These are phyloP conservation scores for Diploscapter pachys DNA, from an alignment of 1,140 invertebrate species.

Conservation along the genomic window DNA sequence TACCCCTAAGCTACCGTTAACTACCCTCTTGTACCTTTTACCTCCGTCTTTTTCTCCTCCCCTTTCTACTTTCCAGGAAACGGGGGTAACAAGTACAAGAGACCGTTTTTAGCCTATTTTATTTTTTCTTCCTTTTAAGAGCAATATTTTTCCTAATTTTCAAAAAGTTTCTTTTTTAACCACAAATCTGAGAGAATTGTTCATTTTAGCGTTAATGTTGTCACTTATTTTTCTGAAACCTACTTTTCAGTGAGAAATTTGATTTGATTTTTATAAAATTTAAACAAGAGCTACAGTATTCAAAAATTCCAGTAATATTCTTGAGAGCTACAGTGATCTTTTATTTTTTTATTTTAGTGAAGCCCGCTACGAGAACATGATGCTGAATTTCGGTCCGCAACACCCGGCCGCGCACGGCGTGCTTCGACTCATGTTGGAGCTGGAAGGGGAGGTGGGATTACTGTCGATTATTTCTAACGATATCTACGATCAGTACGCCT, in stretches of 20 bases:
- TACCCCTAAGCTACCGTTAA: neutral
- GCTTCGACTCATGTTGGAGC: constrained; percentile 83
- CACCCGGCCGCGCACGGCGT: constrained; percentile 98
- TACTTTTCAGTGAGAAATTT: constrained; percentile 18
- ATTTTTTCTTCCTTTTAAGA: no score
- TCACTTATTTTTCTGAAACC: constrained; percentile 34
- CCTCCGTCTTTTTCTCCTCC: no score
- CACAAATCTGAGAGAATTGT: neutral
- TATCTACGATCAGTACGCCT: neutral
- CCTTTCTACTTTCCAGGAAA: no score
- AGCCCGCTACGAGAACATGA: constrained; percentile 63
- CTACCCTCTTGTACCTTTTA: no score
- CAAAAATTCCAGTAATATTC: no score
- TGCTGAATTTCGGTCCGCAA: constrained; percentile 93
- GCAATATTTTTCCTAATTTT: no score
- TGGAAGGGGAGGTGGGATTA: constrained; percentile 77
- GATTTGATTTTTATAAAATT: constrained; percentile 31
- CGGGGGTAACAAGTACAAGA: no score
- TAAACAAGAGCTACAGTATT: neutral
- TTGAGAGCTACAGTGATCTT: neutral
- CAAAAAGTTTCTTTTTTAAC: no score
- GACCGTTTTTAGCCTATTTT: no score
- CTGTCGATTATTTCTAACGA: constrained; percentile 47
- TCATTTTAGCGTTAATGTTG: constrained; percentile 31
- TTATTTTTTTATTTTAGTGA: constrained; percentile 31